Evolutionary conservation across 2,113 vertebrate genomes (phyloP), one percentile per base, ranked within the genome.

Genomic region (Saccopteryx leptura): DNA sequence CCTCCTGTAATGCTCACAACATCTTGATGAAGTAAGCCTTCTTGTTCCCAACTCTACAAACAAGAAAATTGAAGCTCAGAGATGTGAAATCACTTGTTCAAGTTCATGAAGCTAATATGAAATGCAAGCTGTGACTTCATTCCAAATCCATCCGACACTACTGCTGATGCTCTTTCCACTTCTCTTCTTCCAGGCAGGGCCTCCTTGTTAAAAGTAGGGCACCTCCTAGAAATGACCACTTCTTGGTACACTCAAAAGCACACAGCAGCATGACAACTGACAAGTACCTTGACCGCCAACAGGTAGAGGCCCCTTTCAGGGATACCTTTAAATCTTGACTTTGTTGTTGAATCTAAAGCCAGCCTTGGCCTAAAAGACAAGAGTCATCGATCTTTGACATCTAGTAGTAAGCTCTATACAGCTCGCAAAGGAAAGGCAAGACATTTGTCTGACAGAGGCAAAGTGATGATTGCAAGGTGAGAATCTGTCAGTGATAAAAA

Each of bases 401-500:
- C 10, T 52, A 68, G 28, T 66, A 63, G 79, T 31, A n/a, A 83
- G 50, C 12, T 94, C 76, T 87, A 56, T 31, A 63, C 18, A 81
- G 28, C 46, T 85, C 79, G 52, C 48, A 89, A 82, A 90, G 78
- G 39, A 91, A 91, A 86, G 66, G 60, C 56, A 94, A 90, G 63
- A 82, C 72, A 82, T 65, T 83, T 78, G 26, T 69, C 56, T 91
- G 68, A 60, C 21, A 93, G 72, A 76, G n/a, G 56, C 48, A 79
- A 96, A 94, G 48, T 88, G 50, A 80, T 13, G 66, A 92, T 68
- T 93, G 94, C 72, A 91, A 91, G 39, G 39, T 91, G 31, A 95
- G 63, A 88, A 69, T 56, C 18, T 65, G 24, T 94, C 85, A 76
- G 50, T 88, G 68, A 84, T 88, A 84, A 97, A 97, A 88, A 94